phyloP scores from a whole-genome alignment of 2,113 vertebrate species.

The Calonectris borealis region DNA sequence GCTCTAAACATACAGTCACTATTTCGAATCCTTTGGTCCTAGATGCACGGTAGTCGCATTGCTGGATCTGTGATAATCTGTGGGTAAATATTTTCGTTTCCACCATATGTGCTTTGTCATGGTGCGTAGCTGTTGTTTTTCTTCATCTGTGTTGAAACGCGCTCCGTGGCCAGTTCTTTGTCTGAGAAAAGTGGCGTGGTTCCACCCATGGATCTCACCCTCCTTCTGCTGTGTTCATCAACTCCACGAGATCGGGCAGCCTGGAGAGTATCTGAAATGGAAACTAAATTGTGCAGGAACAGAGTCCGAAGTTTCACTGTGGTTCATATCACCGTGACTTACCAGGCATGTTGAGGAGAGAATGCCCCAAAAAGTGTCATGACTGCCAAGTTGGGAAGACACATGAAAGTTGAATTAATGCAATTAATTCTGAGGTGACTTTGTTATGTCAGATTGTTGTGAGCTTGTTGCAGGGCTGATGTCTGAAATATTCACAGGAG shows the following conservation, averaged over 20 bases:
- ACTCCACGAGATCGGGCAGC: background rate
- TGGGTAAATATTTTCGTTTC: conserved; percentile 59
- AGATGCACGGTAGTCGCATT: background rate
- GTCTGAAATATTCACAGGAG: background rate
- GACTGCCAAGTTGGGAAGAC: background rate
- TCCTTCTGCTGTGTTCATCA: background rate
- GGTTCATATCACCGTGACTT: background rate
- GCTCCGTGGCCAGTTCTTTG: background rate
- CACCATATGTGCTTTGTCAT: conserved; percentile 16
- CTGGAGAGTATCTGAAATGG: background rate
- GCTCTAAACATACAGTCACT: background rate
- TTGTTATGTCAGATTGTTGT: background rate
- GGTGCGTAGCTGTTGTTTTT: conserved; percentile 27
- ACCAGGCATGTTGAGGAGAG: background rate
- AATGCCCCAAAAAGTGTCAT: background rate
- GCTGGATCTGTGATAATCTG: conserved; percentile 45
- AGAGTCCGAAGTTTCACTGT: background rate
- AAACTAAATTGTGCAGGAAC: background rate
- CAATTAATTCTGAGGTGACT: background rate
- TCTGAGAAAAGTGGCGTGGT: background rate
- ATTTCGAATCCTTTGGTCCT: background rate
- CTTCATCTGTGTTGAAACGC: conserved; percentile 44
- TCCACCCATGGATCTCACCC: conserved; percentile 1
- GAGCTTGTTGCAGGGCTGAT: background rate
- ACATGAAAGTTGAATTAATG: background rate